A percentile compares a stretch with the other conserved stretches of the same genome.
Evolutionary conservation across 2,113 vertebrate genomes (phyloP).

Genomic region (Hipposideros armiger): DNA sequence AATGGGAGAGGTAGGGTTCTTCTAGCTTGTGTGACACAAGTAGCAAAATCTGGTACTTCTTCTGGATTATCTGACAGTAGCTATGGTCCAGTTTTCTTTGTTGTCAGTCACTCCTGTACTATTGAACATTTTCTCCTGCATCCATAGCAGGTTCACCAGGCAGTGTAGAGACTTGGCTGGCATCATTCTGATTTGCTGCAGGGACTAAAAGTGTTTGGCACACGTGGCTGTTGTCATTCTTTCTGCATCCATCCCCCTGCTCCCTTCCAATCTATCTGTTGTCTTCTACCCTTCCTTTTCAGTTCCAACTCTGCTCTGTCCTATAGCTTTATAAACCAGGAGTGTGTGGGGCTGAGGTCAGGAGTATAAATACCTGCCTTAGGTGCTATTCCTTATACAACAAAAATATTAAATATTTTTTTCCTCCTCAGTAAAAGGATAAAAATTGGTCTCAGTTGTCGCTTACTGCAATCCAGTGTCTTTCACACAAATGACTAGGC

Average conservation of each 20-base stretch:
- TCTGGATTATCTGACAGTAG: not conserved
- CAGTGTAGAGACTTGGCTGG: conserved; percentile 2
- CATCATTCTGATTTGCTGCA: conserved; percentile 56
- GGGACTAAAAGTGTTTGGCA: conserved; percentile 61
- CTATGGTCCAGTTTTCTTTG: conserved; percentile 28
- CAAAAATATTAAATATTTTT: conserved; percentile 84
- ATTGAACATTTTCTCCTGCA: not conserved
- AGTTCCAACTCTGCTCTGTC: conserved; percentile 79
- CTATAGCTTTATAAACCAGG: conserved; percentile 82
- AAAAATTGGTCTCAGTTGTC: conserved; percentile 70
- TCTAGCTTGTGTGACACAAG: conserved; percentile 45
- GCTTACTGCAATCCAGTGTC: conserved; percentile 45
- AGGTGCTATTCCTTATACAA: conserved; percentile 77
- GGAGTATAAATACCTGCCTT: conserved; percentile 78
- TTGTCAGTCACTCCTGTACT: not conserved
- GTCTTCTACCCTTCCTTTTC: conserved; percentile 71
- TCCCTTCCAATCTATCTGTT: conserved; percentile 34
- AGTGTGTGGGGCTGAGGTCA: conserved; percentile 77
- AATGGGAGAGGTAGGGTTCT: not conserved
- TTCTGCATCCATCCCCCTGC: not conserved
- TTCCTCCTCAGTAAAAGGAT: conserved; percentile 82
- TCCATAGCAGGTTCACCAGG: conserved; percentile 31
- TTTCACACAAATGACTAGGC: conserved; percentile 64
- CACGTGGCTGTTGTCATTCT: conserved; percentile 16
- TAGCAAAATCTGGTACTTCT: not conserved